Percentiles rank a stretch among this genome's conserved stretches.
phyloP scores from a whole-genome alignment of 2,113 vertebrate genomes.

The Gasterosteus nipponicus region DNA sequence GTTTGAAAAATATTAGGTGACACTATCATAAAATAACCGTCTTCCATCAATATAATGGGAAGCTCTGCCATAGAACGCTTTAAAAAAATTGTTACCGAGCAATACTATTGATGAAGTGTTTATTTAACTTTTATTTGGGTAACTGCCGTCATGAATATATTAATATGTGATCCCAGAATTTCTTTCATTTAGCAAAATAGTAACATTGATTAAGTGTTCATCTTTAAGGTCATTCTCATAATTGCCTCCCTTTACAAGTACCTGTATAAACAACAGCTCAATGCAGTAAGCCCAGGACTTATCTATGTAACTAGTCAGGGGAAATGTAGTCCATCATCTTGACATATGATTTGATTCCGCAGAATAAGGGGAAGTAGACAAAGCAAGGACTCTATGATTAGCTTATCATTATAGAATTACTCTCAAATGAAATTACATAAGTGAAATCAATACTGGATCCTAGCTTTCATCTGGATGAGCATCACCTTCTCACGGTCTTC shows the following conservation, averaged over 20 bases:
- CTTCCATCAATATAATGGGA: background rate
- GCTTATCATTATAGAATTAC: background rate
- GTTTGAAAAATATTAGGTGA: background rate
- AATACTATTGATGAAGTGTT: background rate
- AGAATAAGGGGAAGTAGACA: background rate
- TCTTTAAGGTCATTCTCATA: background rate
- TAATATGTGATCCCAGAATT: background rate
- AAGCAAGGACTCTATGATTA: slow-evolving; percentile 7
- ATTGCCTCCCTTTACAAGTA: background rate
- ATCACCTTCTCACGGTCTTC: slow-evolving; percentile 15
- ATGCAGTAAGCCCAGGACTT: background rate
- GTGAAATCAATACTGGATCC: slow-evolving; percentile 5
- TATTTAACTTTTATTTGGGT: background rate
- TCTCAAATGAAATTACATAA: slow-evolving; percentile 1
- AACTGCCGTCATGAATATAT: background rate
- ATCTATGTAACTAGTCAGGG: background rate
- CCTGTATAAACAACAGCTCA: background rate
- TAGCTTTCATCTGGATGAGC: background rate
- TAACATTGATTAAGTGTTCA: background rate
- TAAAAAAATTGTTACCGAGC: background rate
- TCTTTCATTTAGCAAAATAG: background rate
- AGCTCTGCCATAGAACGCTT: background rate
- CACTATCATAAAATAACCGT: background rate
- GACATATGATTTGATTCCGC: background rate
- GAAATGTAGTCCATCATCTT: background rate